Base-by-base conservation (phyloP, 2,113 vertebrate genomes). In the Protomyctophum bolini region DNA sequence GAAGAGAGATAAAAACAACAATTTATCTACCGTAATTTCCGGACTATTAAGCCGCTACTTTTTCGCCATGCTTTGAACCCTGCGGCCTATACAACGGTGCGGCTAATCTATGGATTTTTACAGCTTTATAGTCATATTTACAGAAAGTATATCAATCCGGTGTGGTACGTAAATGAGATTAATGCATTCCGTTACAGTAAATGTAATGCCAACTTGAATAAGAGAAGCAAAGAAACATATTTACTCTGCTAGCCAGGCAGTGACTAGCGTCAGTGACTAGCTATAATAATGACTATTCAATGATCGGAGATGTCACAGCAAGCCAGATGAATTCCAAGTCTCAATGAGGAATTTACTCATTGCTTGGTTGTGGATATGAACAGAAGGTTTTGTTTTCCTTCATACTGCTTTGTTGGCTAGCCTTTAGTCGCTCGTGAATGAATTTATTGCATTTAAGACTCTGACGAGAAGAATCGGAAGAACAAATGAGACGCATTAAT, bases 361-460 rank as follows among this genome's bases (percentile, higher is more conserved):
- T n/a, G n/a, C n/a, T 68, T 48, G 47, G 48, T 72, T 48, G n/a
- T 50, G 33, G 68, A 72, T 73, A 84, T 76, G 58, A 75, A 86
- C 78, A 74, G n/a, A 83, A 76, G n/a, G 71, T 61, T 81, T 49
- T 58, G 75, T 65, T n/a, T 61, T 82, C 66, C 80, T 84, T 58
- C 72, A 71, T 60, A 52, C 78, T 68, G 58, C 68, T 72, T 70
- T 73, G 47, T 55, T 76, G 67, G 70, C 76, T 73, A 77, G 79
- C 74, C 72, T 86, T 86, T 86, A 86, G 84, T 80, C 76, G 83
- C 76, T 78, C 79, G 73, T 83, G 80, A 85, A 83, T 81, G 71
- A 77, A 65, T 21, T 59, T 83, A 76, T 78, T 79, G 69, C 68
- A 41, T 41, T 41, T 70, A 55, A 68, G 48, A 56, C 50, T 51